Evolutionary conservation across 2,888 invertebrate species (phyloP).

Genomic region (Volucella inflata): DNA sequence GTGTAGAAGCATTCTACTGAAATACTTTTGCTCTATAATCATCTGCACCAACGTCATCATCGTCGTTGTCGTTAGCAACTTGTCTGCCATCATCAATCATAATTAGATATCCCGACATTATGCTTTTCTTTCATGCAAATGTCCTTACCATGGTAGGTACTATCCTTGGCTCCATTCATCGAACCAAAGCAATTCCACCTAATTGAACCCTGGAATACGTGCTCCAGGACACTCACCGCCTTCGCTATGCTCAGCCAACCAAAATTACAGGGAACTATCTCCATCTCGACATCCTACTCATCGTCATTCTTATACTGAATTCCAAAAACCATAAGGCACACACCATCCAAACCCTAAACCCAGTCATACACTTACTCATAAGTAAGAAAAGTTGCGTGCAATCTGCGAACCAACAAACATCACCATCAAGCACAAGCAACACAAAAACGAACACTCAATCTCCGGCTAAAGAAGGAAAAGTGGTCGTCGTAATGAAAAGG

Average conservation of each 20-base stretch:
- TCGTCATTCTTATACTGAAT: constrained; percentile 16
- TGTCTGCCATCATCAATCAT: constrained; percentile 61
- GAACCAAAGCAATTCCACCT: constrained; percentile 42
- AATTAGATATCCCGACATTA: constrained; percentile 55
- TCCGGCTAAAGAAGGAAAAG: constrained; percentile 62
- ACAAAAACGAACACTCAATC: background rate
- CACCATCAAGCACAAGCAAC: constrained; percentile 5
- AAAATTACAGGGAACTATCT: constrained; percentile 56
- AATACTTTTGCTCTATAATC: background rate
- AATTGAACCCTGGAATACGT: constrained; percentile 54
- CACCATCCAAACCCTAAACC: background rate
- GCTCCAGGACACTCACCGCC: constrained; percentile 3
- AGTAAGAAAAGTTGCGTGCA: constrained; percentile 42
- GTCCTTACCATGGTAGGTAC: constrained; percentile 15
- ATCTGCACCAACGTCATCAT: background rate
- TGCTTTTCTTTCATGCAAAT: constrained; percentile 54
- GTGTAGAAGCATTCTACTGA: no score
- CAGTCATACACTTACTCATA: constrained; percentile 7
- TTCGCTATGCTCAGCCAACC: constrained; percentile 5
- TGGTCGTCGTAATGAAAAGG: constrained; percentile 66
- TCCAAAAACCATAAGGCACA: background rate
- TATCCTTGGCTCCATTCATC: constrained; percentile 26
- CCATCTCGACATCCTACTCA: constrained; percentile 31
- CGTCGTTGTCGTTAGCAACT: constrained; percentile 12
- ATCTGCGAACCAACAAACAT: constrained; percentile 9